Evolutionary conservation across 2,888 invertebrate genomes (phyloP), one percentile per base, ranked within the genome.

Genomic region (Protodeltote pygarga): DNA sequence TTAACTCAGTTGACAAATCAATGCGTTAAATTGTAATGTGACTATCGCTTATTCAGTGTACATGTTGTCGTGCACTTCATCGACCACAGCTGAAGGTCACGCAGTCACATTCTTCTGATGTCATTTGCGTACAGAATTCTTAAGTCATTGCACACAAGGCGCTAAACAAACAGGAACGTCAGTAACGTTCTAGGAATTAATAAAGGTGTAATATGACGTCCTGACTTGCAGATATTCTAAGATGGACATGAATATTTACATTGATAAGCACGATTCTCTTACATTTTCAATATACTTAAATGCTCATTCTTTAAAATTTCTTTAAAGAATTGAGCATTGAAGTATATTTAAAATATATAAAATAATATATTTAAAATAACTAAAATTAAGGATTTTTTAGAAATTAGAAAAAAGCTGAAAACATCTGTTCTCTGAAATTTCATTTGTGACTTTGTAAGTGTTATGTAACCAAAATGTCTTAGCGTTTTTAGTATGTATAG

Each of bases 71-170:
- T 69, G 70, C 62, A 66, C 48, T 66, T 64, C 50, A 45, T 51
- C 44, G 45, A 50, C 58, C 65, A 64, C 62, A 75, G 73, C 73
- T 77, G 84, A 83, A 87, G 86, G 85, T 80, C 80, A 71, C 60
- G 58, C 55, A 65, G 68, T 71, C 62, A 66, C 71, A 73, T 76
- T 76, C 73, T 58, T 61, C 65, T 71, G 74, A 79, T 75, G 80
- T 75, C 71, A 69, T 69, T 70, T 71, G 63, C 63, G 41, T 62
- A 66, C 75, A 72, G 69, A 82, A 86, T 87, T 85, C 83, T 74
- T 83, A 41, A 57, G 49, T 41, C 67, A 78, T 87, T 84, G 82
- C 63, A 72, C 79, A 85, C 76, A 69, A 52, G 23, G 16, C 52
- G 29, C 49, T 59, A 48, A 54, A 57, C 25, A 53, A 50, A 52